phyloP scores from a whole-genome alignment of 2,113 vertebrate genomes.

The Corydoras maculifer region DNA sequence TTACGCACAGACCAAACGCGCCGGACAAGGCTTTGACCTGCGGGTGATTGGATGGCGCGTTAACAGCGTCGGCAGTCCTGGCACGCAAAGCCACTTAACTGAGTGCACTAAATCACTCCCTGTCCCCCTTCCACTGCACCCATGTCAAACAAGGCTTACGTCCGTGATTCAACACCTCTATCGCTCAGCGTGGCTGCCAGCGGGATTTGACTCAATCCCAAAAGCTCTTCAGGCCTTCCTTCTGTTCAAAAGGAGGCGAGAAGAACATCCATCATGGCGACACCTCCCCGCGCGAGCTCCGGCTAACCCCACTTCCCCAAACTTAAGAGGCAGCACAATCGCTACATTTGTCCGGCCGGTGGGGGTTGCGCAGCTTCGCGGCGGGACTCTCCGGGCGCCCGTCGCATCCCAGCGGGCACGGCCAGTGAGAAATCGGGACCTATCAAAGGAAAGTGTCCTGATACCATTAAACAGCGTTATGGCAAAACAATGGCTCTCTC shows the following conservation, averaged over 20 bases:
- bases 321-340: constrained; percentile 58
- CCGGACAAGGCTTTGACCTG: too few species aligned
- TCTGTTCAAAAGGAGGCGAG: constrained; percentile 24
- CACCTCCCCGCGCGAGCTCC: constrained; percentile 18
- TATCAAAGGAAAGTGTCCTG: constrained; percentile 70
- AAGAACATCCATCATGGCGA: constrained; percentile 30
- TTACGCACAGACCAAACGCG: too few species aligned
- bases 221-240: constrained; percentile 22
- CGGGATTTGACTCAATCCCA: constrained; percentile 11
- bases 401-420: constrained; percentile 53
- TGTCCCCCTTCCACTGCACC: constrained; percentile 18
- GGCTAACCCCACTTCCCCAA: constrained; percentile 58
- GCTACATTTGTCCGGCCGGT: constrained; percentile 63
- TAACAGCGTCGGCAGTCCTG: constrained; percentile 9
- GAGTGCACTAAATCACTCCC: constrained; percentile 8
- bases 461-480: constrained; percentile 61
- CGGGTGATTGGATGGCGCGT: not conserved
- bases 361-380: constrained; percentile 56
- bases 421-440: constrained; percentile 66
- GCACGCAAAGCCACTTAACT: not conserved
- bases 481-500: constrained; percentile 62
- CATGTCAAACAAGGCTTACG: constrained; percentile 30
- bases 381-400: constrained; percentile 59
- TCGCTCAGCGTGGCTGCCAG: constrained; percentile 13
- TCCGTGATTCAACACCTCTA: constrained; percentile 21